These are phyloP conservation scores for Papilio glaucus DNA, from an alignment of 1,140 invertebrate species.

Conservation along the genomic window DNA sequence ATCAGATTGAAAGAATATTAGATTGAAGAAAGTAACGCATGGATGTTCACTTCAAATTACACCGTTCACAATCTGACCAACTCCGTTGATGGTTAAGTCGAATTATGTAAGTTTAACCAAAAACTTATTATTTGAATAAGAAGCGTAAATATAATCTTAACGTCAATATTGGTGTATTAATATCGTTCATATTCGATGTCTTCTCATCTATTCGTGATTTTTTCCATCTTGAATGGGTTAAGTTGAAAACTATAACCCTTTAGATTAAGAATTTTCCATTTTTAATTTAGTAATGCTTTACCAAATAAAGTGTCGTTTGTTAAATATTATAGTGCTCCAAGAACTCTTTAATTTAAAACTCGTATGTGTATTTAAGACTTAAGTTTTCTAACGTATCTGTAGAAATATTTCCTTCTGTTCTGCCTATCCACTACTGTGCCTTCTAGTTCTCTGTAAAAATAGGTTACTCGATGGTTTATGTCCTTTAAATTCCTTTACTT, in stretches of 20 bases:
- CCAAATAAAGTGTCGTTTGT: slow-evolving; percentile 34
- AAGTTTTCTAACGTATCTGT: slow-evolving; percentile 30
- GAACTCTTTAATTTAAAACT: slow-evolving; percentile 14
- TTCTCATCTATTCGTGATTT: slow-evolving; percentile 47
- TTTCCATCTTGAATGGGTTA: slow-evolving; percentile 40
- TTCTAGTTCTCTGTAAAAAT: slow-evolving; percentile 76
- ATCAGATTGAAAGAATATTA: slow-evolving; percentile 56
- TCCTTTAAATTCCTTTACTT: too few relatives aligned
- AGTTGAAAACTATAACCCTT: slow-evolving; percentile 40
- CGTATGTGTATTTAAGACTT: neutral
- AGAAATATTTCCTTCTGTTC: slow-evolving; percentile 47
- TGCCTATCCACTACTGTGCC: slow-evolving; percentile 75
- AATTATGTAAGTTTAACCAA: slow-evolving; percentile 62
- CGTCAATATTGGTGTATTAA: slow-evolving; percentile 60
- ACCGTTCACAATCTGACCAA: slow-evolving; percentile 52
- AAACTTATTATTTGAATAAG: slow-evolving; percentile 51
- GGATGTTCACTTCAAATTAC: neutral
- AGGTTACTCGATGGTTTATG: slow-evolving; percentile 50
- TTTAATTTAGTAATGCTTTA: slow-evolving; percentile 44
- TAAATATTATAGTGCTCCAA: neutral
- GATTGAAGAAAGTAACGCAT: neutral
- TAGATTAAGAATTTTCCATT: slow-evolving; percentile 40
- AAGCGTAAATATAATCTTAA: slow-evolving; percentile 57
- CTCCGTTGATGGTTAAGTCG: slow-evolving; percentile 53
- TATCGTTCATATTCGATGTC: slow-evolving; percentile 54